Evolutionary conservation across 2,888 invertebrate species (phyloP).

Genomic region (Ectemnius continuus): DNA sequence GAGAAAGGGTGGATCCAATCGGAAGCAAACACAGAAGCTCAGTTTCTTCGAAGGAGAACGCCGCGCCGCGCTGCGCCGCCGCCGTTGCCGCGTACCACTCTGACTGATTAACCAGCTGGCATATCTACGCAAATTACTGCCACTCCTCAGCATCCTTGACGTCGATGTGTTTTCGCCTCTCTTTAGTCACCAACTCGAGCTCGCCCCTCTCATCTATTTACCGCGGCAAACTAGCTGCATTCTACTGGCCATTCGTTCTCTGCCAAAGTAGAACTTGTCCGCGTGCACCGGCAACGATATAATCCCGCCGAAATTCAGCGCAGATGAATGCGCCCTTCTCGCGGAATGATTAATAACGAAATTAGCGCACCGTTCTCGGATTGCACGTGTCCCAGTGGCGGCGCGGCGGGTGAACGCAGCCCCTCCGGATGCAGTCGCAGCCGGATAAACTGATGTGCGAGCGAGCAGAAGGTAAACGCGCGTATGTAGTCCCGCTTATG

Average conservation of each 20-base stretch:
- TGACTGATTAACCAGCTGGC: slow-evolving; percentile 2
- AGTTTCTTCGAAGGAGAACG: slow-evolving; percentile 24
- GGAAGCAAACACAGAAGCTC: slow-evolving; percentile 38
- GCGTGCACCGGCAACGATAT: neutral
- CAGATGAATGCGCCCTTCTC: slow-evolving; percentile 10
- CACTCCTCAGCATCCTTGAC: too few relatives aligned
- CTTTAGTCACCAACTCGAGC: too few relatives aligned
- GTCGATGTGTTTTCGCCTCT: too few relatives aligned
- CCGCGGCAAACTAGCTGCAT: too few relatives aligned
- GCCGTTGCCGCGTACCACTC: slow-evolving; percentile 32
- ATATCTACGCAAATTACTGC: neutral
- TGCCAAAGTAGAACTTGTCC: too few relatives aligned
- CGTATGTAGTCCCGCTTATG: slow-evolving; percentile 11
- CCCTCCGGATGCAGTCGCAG: neutral
- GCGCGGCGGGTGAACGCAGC: slow-evolving; percentile 10
- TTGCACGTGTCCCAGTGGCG: neutral
- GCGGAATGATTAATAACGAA: slow-evolving; percentile 17
- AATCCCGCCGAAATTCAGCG: slow-evolving; percentile 4
- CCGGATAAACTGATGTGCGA: slow-evolving; percentile 11
- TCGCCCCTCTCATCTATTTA: too few relatives aligned
- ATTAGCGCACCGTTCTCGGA: slow-evolving; percentile 3
- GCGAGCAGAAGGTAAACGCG: slow-evolving; percentile 17
- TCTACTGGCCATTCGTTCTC: too few relatives aligned
- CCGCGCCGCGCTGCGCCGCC: too few relatives aligned
- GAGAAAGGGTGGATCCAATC: slow-evolving; percentile 29